A percentile compares a stretch with the other conserved stretches of the same genome.
phyloP scores from a whole-genome alignment of 2,113 vertebrate species.

The Gila orcuttii region DNA sequence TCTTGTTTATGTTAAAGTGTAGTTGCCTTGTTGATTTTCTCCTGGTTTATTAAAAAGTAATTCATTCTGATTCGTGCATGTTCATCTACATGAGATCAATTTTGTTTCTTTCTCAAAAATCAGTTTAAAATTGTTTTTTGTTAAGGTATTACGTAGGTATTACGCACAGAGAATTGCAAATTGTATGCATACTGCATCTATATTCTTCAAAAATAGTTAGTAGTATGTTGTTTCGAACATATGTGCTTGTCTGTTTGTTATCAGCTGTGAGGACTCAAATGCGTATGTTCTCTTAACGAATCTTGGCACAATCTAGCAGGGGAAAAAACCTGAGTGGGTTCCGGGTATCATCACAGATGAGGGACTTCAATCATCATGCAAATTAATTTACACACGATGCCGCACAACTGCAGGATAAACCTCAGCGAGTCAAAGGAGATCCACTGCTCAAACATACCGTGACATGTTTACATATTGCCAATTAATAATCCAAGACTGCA shows the following conservation, averaged over 20 bases:
- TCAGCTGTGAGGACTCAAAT: background rate
- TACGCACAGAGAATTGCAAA: background rate
- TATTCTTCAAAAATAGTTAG: background rate
- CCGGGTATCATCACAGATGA: conserved; percentile 36
- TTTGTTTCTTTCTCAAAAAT: background rate
- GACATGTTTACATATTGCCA: conserved; percentile 40
- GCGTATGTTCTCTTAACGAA: background rate
- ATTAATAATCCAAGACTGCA: conserved; percentile 32
- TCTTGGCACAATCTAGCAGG: background rate
- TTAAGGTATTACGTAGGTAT: background rate
- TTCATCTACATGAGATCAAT: background rate
- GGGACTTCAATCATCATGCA: conserved; percentile 31
- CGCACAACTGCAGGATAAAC: conserved; percentile 28
- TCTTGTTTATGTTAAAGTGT: too few species aligned
- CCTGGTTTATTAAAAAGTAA: too few species aligned
- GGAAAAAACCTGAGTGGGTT: background rate
- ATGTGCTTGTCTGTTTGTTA: conserved; percentile 7
- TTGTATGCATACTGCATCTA: background rate
- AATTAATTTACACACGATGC: conserved; percentile 38
- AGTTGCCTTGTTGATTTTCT: too few species aligned
- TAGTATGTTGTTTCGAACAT: background rate
- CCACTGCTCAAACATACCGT: conserved; percentile 30
- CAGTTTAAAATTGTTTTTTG: background rate
- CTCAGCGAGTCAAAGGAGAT: conserved; percentile 20
- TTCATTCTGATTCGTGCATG: too few species aligned